A percentile compares a stretch with the other conserved stretches of the same genome.
Conservation (phyloP, 2,888 invertebrate genomes). For the Thereva nobilitata region DNA sequence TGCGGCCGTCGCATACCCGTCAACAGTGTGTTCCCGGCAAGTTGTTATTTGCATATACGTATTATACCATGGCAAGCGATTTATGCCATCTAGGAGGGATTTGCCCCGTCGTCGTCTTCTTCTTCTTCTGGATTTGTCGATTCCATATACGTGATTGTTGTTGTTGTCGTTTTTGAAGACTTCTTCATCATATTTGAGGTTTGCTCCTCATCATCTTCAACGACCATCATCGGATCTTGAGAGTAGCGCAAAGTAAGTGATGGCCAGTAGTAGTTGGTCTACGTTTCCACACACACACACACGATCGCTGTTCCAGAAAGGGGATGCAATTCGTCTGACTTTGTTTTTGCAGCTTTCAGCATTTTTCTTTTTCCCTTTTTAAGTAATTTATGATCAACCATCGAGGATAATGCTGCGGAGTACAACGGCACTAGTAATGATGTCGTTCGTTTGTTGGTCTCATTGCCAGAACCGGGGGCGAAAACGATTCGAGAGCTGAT, state of each 20-base stretch:
- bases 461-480: constrained; percentile 35
- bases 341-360: constrained; percentile 7
- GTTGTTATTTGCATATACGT: constrained; percentile 23
- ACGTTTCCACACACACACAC: constrained; percentile 30
- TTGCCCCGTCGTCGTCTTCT: constrained; percentile 1
- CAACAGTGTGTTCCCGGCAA: constrained; percentile 24
- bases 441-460: constrained; percentile 21
- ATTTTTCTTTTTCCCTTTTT: constrained; percentile 7
- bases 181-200: constrained; percentile 23
- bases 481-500: constrained; percentile 24
- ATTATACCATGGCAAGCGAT: constrained; percentile 17
- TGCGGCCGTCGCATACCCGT: constrained; percentile 24
- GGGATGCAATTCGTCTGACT: neutral
- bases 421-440: constrained; percentile 21
- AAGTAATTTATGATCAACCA: constrained; percentile 27
- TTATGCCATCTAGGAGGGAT: constrained; percentile 15
- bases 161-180: constrained; percentile 18
- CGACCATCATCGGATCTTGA: constrained; percentile 17
- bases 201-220: constrained; percentile 12
- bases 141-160: too few relatives aligned
- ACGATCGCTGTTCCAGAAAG: neutral
- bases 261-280: constrained; percentile 25
- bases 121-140: neutral
- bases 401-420: constrained; percentile 1
- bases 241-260: constrained; percentile 8